Conservation (phyloP, 2,888 invertebrate genomes). For the Leptopterna dolabrata region DNA sequence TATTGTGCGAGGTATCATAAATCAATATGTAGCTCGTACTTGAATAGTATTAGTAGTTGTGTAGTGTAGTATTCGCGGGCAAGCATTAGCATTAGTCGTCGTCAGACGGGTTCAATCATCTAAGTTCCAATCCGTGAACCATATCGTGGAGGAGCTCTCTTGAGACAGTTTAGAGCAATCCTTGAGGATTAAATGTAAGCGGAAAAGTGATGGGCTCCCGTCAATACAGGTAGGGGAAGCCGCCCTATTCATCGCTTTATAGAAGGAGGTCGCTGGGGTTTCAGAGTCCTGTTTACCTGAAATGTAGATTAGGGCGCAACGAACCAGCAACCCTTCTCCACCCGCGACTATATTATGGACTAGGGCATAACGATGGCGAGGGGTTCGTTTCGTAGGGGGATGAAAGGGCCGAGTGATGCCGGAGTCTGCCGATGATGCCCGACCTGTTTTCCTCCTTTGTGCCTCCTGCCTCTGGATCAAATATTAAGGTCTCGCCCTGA, state of each 20-base stretch:
- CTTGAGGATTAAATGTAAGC: not conserved
- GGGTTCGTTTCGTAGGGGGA: not conserved
- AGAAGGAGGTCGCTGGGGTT: not conserved
- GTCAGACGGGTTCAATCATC: too few relatives aligned
- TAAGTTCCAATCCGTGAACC: too few relatives aligned
- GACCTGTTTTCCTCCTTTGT: not conserved
- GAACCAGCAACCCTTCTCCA: not conserved
- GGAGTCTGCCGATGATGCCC: not conserved
- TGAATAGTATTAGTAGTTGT: too few relatives aligned
- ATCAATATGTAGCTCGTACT: too few relatives aligned
- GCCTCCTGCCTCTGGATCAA: not conserved
- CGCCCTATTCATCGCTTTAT: not conserved
- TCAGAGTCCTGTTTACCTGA: constrained; percentile 1
- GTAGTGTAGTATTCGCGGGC: too few relatives aligned
- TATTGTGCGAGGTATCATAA: too few relatives aligned
- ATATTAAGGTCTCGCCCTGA: not conserved
- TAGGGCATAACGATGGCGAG: not conserved
- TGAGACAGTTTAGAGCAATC: too few relatives aligned
- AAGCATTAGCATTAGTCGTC: too few relatives aligned
- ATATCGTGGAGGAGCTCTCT: too few relatives aligned
- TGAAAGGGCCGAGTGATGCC: not conserved
- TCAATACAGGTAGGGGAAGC: not conserved
- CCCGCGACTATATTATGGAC: not conserved
- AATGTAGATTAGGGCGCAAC: constrained; percentile 8
- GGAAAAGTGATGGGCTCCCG: not conserved